phyloP scores from a whole-genome alignment of 2,113 vertebrate species.

The Cricetomys ansorgei region DNA sequence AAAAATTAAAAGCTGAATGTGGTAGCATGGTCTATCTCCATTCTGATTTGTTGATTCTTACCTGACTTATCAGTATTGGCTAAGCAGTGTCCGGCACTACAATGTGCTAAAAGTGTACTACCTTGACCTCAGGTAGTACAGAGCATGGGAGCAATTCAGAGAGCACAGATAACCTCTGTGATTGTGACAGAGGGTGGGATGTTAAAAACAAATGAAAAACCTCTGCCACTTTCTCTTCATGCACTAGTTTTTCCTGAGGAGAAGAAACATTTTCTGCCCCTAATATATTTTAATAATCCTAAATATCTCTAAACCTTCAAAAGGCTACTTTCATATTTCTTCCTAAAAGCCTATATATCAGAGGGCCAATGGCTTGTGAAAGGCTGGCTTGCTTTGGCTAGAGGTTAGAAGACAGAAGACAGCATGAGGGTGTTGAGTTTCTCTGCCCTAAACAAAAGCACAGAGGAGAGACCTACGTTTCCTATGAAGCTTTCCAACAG shows the following conservation, averaged over 20 bases:
- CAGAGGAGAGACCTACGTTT: background rate
- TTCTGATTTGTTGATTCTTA: slow-evolving; percentile 13
- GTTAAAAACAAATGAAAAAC: background rate
- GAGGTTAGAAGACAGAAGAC: rapidly evolving
- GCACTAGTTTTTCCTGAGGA: background rate
- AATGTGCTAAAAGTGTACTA: background rate
- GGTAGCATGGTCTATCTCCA: background rate
- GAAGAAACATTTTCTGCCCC: background rate
- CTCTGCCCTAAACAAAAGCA: background rate
- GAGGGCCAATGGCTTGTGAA: background rate
- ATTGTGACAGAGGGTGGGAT: background rate
- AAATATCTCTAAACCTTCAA: background rate
- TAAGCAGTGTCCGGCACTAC: background rate
- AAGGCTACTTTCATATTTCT: background rate
- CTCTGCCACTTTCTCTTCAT: slow-evolving; percentile 22
- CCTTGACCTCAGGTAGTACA: background rate
- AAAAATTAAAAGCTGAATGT: slow-evolving; percentile 24
- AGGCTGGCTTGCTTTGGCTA: rapidly evolving
- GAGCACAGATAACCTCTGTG: background rate
- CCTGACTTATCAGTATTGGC: background rate
- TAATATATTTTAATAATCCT: slow-evolving; percentile 31
- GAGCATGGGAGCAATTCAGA: background rate
- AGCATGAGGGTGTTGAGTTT: background rate
- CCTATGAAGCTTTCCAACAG: background rate
- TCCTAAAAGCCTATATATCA: background rate